A percentile compares a stretch with the other conserved stretches of the same genome.
These are phyloP conservation scores for Apolygus lucorum DNA, from an alignment of 1,140 invertebrate species.

Conservation along the genomic window DNA sequence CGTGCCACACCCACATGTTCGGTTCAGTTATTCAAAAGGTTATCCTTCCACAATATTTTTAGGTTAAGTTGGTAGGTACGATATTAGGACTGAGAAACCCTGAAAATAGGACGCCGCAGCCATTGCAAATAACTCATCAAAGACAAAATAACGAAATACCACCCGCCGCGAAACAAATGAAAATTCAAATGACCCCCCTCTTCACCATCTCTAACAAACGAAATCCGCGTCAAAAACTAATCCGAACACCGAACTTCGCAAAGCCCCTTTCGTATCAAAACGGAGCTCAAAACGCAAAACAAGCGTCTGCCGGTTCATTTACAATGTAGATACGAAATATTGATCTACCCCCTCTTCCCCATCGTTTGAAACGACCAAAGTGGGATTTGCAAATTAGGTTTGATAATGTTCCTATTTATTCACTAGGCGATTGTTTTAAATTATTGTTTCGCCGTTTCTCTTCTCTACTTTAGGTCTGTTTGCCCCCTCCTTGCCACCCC, in stretches of 20 bases:
- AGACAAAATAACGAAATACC: too few species aligned
- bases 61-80: too few species aligned
- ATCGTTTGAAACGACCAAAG: slow-evolving; percentile 1
- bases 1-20: too few species aligned
- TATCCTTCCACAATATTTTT: too few species aligned
- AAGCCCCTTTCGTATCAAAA: neutral
- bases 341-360: neutral
- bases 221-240: too few species aligned
- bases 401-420: slow-evolving; percentile 20
- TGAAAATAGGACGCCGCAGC: too few species aligned
- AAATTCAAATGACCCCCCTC: neutral
- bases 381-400: slow-evolving; percentile 19
- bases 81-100: too few species aligned
- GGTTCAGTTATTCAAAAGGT: too few species aligned
- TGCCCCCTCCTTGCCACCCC: neutral
- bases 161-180: too few species aligned
- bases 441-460: neutral
- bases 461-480: neutral
- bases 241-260: too few species aligned
- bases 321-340: slow-evolving; percentile 10
- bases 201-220: neutral
- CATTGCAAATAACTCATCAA: too few species aligned
- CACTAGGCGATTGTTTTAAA: slow-evolving; percentile 3
- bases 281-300: neutral
- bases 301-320: slow-evolving; percentile 11